phyloP scores from a whole-genome alignment of 2,797 vertebrate genomes.

The Lepilemur ruficaudatus region DNA sequence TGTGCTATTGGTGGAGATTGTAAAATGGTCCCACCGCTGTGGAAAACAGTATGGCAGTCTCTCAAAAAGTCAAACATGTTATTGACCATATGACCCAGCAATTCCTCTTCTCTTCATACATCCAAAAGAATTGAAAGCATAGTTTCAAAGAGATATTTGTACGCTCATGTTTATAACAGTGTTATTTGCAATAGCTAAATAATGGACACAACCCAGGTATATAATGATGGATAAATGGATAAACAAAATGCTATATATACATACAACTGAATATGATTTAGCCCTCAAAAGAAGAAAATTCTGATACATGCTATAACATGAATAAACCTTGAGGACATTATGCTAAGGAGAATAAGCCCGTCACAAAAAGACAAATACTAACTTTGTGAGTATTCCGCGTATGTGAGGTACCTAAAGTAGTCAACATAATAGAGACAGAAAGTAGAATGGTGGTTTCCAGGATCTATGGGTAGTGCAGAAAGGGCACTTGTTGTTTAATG shows the following conservation, averaged over 20 bases:
- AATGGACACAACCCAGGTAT: background rate
- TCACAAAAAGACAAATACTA: background rate
- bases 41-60: background rate
- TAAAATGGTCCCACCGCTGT: background rate
- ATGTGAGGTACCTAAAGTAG: background rate
- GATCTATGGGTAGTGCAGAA: fast-evolving
- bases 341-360: background rate
- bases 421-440: background rate
- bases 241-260: background rate
- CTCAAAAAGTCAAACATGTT: background rate
- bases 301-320: background rate
- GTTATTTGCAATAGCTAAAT: background rate
- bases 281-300: background rate
- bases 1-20: background rate
- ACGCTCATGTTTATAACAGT: background rate
- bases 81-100: background rate
- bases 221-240: background rate
- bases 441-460: background rate
- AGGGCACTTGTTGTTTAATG: background rate
- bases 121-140: background rate
- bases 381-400: background rate
- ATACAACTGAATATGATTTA: background rate
- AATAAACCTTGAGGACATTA: background rate
- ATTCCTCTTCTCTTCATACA: background rate
- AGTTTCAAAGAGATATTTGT: background rate